Percentiles rank a stretch among this genome's conserved stretches.
These are phyloP conservation scores for Volucella zonaria DNA, from an alignment of 2,888 invertebrate genomes.

Conservation along the genomic window DNA sequence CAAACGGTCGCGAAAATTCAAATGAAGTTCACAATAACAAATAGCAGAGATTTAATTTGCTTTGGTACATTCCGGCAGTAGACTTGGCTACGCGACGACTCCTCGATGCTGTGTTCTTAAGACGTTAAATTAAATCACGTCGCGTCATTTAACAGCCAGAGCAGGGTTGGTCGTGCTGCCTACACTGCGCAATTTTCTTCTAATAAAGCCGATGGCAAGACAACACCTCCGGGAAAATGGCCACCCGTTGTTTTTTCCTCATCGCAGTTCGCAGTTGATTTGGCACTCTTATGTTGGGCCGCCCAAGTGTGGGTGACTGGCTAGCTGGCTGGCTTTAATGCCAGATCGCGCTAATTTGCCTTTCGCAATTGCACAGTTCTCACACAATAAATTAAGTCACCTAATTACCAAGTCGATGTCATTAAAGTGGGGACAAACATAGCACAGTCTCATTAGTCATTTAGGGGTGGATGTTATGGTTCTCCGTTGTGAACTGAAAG, in stretches of 20 bases:
- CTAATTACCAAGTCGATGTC: constrained; percentile 62
- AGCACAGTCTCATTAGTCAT: constrained; percentile 56
- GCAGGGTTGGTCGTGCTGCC: constrained; percentile 13
- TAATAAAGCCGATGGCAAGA: constrained; percentile 50
- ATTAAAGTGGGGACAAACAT: constrained; percentile 54
- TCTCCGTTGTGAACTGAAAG: constrained; percentile 8
- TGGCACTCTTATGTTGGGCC: neutral
- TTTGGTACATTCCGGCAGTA: constrained; percentile 29
- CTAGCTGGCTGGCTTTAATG: constrained; percentile 36
- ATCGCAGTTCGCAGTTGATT: neutral
- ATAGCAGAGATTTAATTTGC: constrained; percentile 48
- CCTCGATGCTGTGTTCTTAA: constrained; percentile 25
- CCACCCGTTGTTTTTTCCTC: constrained; percentile 14
- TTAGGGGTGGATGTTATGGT: neutral
- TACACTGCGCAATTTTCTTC: constrained; percentile 39
- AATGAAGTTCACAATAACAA: constrained; percentile 49
- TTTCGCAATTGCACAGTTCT: constrained; percentile 64
- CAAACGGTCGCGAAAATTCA: constrained; percentile 50
- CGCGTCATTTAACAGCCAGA: constrained; percentile 56
- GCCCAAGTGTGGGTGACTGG: neutral
- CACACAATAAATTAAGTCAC: constrained; percentile 71
- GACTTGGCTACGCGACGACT: neutral
- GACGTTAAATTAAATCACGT: constrained; percentile 61
- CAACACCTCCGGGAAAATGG: constrained; percentile 36
- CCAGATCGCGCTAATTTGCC: constrained; percentile 67